Conservation (phyloP, 2,797 vertebrate species). For the Yasuhikotakia modesta region DNA sequence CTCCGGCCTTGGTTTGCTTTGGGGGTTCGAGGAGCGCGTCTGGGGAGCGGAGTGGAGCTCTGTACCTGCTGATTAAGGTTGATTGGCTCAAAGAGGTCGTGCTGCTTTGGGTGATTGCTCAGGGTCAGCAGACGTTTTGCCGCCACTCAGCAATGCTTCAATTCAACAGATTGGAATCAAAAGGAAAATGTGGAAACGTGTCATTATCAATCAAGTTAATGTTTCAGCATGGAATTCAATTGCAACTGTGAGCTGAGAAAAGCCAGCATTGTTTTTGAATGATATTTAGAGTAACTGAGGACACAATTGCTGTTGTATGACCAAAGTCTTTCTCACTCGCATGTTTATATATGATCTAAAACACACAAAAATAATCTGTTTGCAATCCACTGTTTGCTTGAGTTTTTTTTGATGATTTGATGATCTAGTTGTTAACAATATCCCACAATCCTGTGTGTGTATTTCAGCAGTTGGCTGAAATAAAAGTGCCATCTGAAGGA, state of each 20-base stretch:
- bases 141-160: constrained; percentile 45
- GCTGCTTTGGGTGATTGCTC: constrained; percentile 58
- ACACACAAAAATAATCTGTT: not conserved
- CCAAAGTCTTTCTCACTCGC: too few relatives aligned
- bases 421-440: too few relatives aligned
- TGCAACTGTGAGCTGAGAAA: constrained; percentile 18
- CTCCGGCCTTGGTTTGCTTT: constrained; percentile 44
- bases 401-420: too few relatives aligned
- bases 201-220: constrained; percentile 46
- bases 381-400: not conserved
- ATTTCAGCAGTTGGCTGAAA: not conserved
- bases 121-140: constrained; percentile 39
- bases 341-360: too few relatives aligned
- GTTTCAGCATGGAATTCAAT: constrained; percentile 31
- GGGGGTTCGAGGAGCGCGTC: constrained; percentile 37
- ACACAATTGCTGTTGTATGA: not conserved
- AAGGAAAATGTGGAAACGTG: constrained; percentile 41
- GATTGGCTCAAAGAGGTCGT: constrained; percentile 61
- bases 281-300: not conserved
- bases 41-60: constrained; percentile 37
- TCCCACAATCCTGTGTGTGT: not conserved
- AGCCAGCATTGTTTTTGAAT: constrained; percentile 12
- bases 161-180: constrained; percentile 35
- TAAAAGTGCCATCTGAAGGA: not conserved
- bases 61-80: constrained; percentile 60